A percentile compares a stretch with the other conserved stretches of the same genome.
These are phyloP conservation scores for Thripadectes ignobilis DNA, from an alignment of 2,797 vertebrate genomes.

Conservation along the genomic window DNA sequence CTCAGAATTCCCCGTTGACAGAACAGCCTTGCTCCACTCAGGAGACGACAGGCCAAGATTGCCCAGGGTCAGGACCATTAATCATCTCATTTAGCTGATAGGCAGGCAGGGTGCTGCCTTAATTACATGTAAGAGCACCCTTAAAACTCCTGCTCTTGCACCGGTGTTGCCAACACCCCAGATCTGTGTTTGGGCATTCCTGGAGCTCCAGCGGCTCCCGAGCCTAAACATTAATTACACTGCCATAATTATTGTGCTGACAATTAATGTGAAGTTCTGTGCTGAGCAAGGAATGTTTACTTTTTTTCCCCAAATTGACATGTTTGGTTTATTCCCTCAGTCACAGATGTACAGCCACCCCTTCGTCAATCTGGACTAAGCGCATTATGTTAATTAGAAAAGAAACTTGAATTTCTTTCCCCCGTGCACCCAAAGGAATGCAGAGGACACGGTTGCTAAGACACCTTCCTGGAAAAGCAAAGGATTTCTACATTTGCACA, in stretches of 20 bases:
- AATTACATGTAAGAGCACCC: slow-evolving; percentile 51
- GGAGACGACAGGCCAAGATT: slow-evolving; percentile 15
- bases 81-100: slow-evolving; percentile 61
- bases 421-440: not conserved
- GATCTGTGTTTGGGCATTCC: slow-evolving; percentile 26
- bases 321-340: slow-evolving; percentile 61
- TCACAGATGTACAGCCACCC: slow-evolving; percentile 42
- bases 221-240: slow-evolving; percentile 63
- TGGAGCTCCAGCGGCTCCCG: slow-evolving; percentile 41
- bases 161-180: slow-evolving; percentile 42
- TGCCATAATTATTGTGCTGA: slow-evolving; percentile 59
- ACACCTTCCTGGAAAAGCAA: not conserved
- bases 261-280: slow-evolving; percentile 57
- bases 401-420: slow-evolving; percentile 47
- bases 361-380: slow-evolving; percentile 15
- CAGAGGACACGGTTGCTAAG: slow-evolving; percentile 28
- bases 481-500: not conserved
- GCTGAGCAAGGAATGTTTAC: slow-evolving; percentile 33
- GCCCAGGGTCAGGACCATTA: slow-evolving; percentile 25
- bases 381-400: slow-evolving; percentile 58
- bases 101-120: slow-evolving; percentile 55
- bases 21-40: not conserved
- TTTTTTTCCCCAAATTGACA: slow-evolving; percentile 46
- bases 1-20: not conserved
- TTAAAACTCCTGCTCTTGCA: slow-evolving; percentile 24